Evolutionary conservation across 2,797 vertebrate genomes (phyloP), one percentile per base, ranked within the genome.

Genomic region (Bucorvus abyssinicus): DNA sequence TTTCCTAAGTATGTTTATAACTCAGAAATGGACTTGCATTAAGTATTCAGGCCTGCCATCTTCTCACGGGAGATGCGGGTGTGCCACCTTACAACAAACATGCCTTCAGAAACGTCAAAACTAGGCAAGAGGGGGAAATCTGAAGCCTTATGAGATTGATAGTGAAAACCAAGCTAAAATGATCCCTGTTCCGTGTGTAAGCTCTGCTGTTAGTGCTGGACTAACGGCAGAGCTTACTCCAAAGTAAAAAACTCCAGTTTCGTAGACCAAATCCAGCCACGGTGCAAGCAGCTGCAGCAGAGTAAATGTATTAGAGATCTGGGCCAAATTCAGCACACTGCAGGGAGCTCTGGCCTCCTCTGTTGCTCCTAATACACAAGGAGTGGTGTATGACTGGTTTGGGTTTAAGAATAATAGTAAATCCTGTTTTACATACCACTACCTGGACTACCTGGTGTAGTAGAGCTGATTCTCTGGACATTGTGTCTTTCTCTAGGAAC

Each of bases 141-240:
- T 52, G 18, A 61, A 34, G 42, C 30, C 7, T 91, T 34, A 30
- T 10, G 55, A 69, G 27, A 53, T 2, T 14, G 30, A 64, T 16
- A 42, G 42, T 38, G 52, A 60, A 60, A 78, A 69, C 42, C 45
- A 45, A 47, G 45, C 69, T 52, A 17, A 73, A 76, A 2, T 12
- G 18, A 38, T 34, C 13, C 0, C 0, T 6, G 16, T 40, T 73
- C 20, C 14, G 34, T 11, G 27, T 5, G 0, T 21, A 34, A 80
- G 27, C 49, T 53, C 59, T 74, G 56, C 13, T 6, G 3, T 52
- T 44, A 29, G 4, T n/a, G n/a, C n/a, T n/a, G n/a, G n/a, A n/a
- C n/a, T n/a, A n/a, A n/a, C n/a, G n/a, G n/a, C n/a, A n/a, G n/a
- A n/a, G n/a, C n/a, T n/a, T n/a, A n/a, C n/a, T n/a, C n/a, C n/a